Base-by-base conservation (phyloP, 2,888 invertebrate genomes). In the Drosophila macrothrix region DNA sequence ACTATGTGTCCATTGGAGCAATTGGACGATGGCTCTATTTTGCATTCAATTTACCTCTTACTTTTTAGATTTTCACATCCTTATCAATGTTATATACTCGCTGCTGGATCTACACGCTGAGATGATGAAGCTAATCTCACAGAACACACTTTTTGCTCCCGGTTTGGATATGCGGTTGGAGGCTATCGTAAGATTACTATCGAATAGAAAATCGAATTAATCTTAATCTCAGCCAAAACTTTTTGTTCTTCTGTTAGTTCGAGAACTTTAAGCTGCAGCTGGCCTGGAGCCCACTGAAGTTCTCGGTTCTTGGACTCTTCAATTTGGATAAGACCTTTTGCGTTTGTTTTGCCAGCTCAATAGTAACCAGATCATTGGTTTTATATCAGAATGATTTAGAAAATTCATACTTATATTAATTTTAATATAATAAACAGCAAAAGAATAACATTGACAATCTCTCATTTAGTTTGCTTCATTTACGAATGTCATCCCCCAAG, bases 351-450 rank as follows among this genome's bases (percentile, higher is more conserved):
- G 33, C 29, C 9, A 65, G 67, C 59, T 83, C 81, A 7, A 28
- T 80, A 19, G 12, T 80, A 14, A 39, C 54, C 1, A 68, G 64
- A 9, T 61, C 77, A 1, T 52, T 83, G 14, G 60, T 83, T 22
- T 65, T 83, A 1, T 49, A 76, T 33, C 68, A 80, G 55, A 77
- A 72, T 22, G 67, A 84, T 33, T 49, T 80, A 6, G n/a, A 62
- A 53, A 67, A 67, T 4, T 33, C 5, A 4, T 16, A 3, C 43
- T 64, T 31, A 9, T 69, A 43, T 72, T 70, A 28, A 22, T 16
- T 25, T 54, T 7, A 31, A n/a, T 22, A 22, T 4, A 43, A 22
- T 43, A 43, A 22, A 7, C 5, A 0, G 22, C 22, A 43, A 43
- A 14, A 35, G 31, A 43, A 12, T 12, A 12, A 12, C 2, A 43